Conservation (phyloP, 2,888 invertebrate species). For the Rhagonycha lutea region DNA sequence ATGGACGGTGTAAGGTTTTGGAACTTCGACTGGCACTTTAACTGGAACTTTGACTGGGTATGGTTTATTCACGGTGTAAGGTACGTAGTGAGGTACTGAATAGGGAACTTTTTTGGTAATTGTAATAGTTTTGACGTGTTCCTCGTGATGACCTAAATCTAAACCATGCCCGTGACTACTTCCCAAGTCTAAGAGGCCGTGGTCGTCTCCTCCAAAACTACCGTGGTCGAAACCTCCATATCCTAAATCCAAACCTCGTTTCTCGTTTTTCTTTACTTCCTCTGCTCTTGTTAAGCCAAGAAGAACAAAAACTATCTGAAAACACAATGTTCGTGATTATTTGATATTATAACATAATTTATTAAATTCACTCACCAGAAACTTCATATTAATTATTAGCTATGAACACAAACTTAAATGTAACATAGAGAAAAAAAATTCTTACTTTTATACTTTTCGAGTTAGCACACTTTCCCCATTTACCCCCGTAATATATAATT, state of each 20-base stretch:
- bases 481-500: constrained; percentile 9
- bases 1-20: constrained; percentile 59
- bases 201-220: constrained; percentile 29
- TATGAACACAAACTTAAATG: background rate
- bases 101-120: constrained; percentile 48
- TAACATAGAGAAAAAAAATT: background rate
- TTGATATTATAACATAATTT: background rate
- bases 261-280: constrained; percentile 3
- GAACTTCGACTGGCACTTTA: constrained; percentile 51
- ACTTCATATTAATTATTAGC: background rate
- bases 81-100: constrained; percentile 59
- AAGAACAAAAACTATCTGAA: constrained; percentile 6
- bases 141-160: constrained; percentile 26
- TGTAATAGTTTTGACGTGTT: constrained; percentile 41
- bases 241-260: constrained; percentile 15
- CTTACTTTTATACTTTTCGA: background rate
- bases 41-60: constrained; percentile 61
- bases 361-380: background rate
- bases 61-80: constrained; percentile 52
- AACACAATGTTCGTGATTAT: background rate
- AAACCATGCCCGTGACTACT: constrained; percentile 30
- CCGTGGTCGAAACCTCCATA: constrained; percentile 18
- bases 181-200: background rate
- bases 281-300: background rate
- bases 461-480: constrained; percentile 17